A percentile compares a stretch with the other conserved stretches of the same genome.
Conservation (phyloP, 2,113 vertebrate genomes). For the Physeter macrocephalus region DNA sequence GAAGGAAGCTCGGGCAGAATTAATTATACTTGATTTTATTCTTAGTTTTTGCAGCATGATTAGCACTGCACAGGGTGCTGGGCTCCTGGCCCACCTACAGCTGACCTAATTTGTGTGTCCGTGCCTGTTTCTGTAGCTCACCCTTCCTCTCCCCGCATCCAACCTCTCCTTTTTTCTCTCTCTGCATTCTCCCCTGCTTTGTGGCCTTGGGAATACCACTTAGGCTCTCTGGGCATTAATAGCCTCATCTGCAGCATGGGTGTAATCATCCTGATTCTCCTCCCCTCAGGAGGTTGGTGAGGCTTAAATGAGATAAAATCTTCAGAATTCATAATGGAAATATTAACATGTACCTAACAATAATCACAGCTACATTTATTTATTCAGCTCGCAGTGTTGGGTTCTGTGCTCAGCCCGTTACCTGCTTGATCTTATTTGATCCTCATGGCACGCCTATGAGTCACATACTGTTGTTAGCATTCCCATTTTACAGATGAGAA, state of each 20-base stretch:
- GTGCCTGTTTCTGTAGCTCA: neutral
- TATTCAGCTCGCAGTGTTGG: too few relatives aligned
- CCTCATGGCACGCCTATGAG: accelerated
- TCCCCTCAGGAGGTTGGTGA: neutral
- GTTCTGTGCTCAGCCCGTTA: neutral
- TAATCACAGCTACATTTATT: accelerated
- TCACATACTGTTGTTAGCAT: accelerated
- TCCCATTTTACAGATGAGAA: neutral
- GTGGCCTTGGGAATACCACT: neutral
- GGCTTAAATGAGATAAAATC: neutral
- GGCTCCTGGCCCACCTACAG: slow-evolving; percentile 35
- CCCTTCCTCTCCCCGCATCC: neutral
- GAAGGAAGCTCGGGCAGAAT: slow-evolving; percentile 32
- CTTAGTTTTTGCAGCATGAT: slow-evolving; percentile 41
- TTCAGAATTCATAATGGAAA: neutral
- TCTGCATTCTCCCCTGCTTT: neutral
- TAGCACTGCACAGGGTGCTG: neutral
- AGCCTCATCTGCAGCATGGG: neutral
- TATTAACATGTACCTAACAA: too few relatives aligned
- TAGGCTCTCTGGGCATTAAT: slow-evolving; percentile 21
- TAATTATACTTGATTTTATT: slow-evolving; percentile 59
- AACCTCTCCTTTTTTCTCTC: neutral
- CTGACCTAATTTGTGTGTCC: slow-evolving; percentile 61
- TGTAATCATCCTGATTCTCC: neutral
- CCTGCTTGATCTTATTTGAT: neutral